These are phyloP conservation scores for Heptranchias perlo DNA, from an alignment of 2,113 vertebrate genomes.

Conservation along the genomic window DNA sequence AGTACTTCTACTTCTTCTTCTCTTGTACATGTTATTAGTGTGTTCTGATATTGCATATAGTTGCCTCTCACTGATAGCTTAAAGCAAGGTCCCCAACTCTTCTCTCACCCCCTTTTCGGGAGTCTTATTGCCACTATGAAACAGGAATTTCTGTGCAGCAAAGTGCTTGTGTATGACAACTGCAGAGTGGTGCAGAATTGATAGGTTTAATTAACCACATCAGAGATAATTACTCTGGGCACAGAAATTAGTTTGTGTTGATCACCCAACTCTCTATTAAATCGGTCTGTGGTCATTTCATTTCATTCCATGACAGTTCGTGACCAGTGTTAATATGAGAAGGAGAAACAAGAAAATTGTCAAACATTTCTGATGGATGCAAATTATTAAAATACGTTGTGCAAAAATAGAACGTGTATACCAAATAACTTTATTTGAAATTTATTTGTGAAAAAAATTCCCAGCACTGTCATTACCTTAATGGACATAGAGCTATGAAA, in stretches of 20 bases:
- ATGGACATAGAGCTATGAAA: neutral
- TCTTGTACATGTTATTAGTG: too few species aligned
- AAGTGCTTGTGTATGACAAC: conserved; percentile 77
- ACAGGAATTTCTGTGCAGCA: conserved; percentile 84
- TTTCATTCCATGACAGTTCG: conserved; percentile 31
- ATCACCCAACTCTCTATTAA: conserved; percentile 89
- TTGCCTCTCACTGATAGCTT: neutral
- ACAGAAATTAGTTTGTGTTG: conserved; percentile 99
- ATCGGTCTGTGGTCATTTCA: conserved; percentile 29
- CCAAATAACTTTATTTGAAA: neutral
- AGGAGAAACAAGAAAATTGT: neutral
- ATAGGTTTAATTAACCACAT: conserved; percentile 98
- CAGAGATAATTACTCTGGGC: conserved; percentile 99
- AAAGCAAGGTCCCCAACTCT: neutral
- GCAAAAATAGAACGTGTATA: neutral
- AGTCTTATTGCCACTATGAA: conserved; percentile 66
- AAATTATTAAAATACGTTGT: neutral
- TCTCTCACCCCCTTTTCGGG: conserved; percentile 23
- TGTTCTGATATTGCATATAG: neutral
- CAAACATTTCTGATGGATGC: neutral
- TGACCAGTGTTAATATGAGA: neutral
- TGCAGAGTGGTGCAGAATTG: conserved; percentile 72
- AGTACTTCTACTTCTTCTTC: neutral
- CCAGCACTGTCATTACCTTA: neutral
- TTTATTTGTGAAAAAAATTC: neutral